phyloP scores from a whole-genome alignment of 2,797 vertebrate species.

The Anabas testudineus region DNA sequence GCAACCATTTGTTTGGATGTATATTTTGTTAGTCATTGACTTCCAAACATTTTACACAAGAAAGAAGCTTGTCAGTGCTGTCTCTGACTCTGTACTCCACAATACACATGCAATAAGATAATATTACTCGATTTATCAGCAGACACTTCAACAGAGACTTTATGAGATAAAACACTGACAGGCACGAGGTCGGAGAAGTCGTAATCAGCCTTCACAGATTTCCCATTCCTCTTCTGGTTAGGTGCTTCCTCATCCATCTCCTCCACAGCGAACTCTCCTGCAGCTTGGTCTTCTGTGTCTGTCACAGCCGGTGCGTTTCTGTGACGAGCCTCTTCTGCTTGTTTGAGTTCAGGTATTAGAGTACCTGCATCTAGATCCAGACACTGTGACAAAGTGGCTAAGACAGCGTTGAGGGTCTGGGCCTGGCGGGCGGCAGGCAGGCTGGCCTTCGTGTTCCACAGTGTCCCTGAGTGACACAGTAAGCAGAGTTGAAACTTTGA shows the following conservation, averaged over 20 bases:
- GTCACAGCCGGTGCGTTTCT: slow-evolving; percentile 51
- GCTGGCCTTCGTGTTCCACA: slow-evolving; percentile 93
- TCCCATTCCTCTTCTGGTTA: slow-evolving; percentile 75
- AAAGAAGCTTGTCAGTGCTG: background rate
- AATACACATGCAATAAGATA: background rate
- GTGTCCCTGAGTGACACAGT: slow-evolving; percentile 81
- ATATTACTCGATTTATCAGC: background rate
- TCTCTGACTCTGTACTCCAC: background rate
- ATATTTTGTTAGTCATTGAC: too few species aligned
- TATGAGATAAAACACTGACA: slow-evolving; percentile 79
- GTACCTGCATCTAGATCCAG: slow-evolving; percentile 87
- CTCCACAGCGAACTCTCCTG: slow-evolving; percentile 43
- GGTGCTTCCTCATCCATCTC: slow-evolving; percentile 77
- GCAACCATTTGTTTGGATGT: too few species aligned
- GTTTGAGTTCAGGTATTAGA: slow-evolving; percentile 86
- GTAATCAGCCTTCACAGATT: slow-evolving; percentile 69
- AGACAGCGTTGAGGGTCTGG: slow-evolving; percentile 87
- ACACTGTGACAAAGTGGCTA: slow-evolving; percentile 87
- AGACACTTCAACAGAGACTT: background rate
- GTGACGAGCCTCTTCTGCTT: slow-evolving; percentile 80
- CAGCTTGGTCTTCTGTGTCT: slow-evolving; percentile 35
- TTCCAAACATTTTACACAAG: too few species aligned
- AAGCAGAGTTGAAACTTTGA: background rate
- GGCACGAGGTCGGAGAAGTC: slow-evolving; percentile 93
- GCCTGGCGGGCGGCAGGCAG: slow-evolving; percentile 89